phyloP scores from a whole-genome alignment of 2,113 vertebrate genomes.

The Erpornis zantholeuca region DNA sequence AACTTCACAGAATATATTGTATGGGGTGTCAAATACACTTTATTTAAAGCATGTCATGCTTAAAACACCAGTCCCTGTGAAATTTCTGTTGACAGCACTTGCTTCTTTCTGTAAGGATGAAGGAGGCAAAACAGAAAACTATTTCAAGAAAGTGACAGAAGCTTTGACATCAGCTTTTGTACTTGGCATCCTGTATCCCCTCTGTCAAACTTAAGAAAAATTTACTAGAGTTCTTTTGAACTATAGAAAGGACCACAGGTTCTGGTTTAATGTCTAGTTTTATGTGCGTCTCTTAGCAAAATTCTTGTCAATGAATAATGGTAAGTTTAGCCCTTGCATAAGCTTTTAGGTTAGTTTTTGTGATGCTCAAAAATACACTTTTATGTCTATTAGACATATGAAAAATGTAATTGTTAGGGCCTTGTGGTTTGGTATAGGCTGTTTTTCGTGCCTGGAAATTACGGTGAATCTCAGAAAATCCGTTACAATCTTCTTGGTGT shows the following conservation, averaged over 20 bases:
- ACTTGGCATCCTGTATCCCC: not conserved
- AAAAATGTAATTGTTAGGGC: not conserved
- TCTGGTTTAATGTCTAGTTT: not conserved
- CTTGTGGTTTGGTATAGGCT: not conserved
- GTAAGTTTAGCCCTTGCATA: not conserved
- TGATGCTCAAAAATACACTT: not conserved
- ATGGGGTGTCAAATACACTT: not conserved
- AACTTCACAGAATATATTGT: not conserved
- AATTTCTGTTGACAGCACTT: not conserved
- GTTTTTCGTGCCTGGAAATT: not conserved
- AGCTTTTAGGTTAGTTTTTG: not conserved
- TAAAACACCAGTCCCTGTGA: not conserved
- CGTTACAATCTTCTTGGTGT: not conserved
- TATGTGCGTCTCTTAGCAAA: not conserved
- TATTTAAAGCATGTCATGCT: not conserved
- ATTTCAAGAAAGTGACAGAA: not conserved
- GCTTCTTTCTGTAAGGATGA: not conserved
- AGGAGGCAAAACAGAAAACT: not conserved
- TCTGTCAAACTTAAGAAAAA: not conserved
- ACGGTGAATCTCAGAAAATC: not conserved
- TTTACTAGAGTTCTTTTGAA: not conserved
- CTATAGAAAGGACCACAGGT: not conserved
- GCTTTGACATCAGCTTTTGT: not conserved
- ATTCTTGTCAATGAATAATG: not conserved
- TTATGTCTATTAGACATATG: not conserved